A percentile compares a stretch with the other conserved stretches of the same genome.
These are phyloP conservation scores for Engraulis encrasicolus DNA, from an alignment of 2,113 vertebrate species.

Conservation along the genomic window DNA sequence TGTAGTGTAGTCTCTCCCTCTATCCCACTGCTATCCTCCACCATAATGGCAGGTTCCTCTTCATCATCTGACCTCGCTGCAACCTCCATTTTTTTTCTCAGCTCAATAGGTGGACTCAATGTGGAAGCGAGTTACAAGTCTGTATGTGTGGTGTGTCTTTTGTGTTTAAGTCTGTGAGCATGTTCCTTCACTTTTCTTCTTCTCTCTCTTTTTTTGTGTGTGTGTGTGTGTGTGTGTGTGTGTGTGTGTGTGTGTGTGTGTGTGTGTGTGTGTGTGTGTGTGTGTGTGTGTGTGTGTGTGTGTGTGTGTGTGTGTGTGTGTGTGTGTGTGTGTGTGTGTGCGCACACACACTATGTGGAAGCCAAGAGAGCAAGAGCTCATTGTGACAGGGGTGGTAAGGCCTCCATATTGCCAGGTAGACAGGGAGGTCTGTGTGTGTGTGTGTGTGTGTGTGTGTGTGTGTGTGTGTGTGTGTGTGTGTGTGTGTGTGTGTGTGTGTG, in stretches of 20 bases:
- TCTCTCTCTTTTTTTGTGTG: too few relatives aligned
- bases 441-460: not conserved
- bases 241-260: not conserved
- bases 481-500: too few relatives aligned
- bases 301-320: not conserved
- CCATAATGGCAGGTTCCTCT: not conserved
- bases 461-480: too few relatives aligned
- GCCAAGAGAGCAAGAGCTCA: not conserved
- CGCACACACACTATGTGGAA: not conserved
- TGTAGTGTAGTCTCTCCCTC: too few relatives aligned
- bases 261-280: not conserved
- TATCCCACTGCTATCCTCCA: not conserved
- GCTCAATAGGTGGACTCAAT: not conserved
- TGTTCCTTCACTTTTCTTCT: too few relatives aligned
- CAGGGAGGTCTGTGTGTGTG: too few relatives aligned
- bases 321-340: not conserved
- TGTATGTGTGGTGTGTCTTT: not conserved
- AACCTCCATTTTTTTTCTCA: not conserved
- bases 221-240: not conserved
- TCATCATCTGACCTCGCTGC: not conserved
- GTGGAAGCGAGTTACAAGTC: not conserved
- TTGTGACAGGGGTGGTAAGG: not conserved
- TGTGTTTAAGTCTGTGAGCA: not conserved
- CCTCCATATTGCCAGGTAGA: conserved; percentile 3
- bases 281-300: not conserved